Evolutionary conservation across 2,797 vertebrate species (phyloP).

Genomic region (Cossypha dichroa): DNA sequence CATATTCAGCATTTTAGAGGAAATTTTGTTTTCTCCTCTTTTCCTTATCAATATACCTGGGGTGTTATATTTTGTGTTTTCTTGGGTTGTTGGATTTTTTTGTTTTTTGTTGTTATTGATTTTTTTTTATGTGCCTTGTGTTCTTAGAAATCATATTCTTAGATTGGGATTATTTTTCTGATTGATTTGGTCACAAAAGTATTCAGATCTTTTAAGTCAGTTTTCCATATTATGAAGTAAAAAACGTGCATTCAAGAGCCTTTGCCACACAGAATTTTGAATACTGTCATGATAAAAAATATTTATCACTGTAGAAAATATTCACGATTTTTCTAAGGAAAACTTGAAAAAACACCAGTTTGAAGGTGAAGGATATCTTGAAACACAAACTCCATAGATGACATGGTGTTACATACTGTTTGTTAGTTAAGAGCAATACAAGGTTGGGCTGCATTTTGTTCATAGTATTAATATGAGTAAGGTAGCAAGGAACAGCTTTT

Average conservation of each 20-base stretch:
- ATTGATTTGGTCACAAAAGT: not conserved
- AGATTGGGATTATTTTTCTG: not conserved
- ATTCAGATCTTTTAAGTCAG: not conserved
- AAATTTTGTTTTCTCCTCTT: not conserved
- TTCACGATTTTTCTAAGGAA: not conserved
- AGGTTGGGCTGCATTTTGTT: not conserved
- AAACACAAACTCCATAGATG: not conserved
- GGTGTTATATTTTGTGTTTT: fast-evolving
- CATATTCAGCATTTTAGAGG: not conserved
- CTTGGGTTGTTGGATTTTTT: not conserved
- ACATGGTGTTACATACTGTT: not conserved
- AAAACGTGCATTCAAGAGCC: not conserved
- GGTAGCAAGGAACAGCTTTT: not conserved
- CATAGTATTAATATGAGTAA: not conserved
- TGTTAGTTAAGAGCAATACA: not conserved
- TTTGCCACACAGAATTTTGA: not conserved
- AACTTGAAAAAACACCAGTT: not conserved
- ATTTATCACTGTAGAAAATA: not conserved
- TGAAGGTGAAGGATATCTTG: not conserved
- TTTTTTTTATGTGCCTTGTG: not conserved
- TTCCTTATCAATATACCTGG: not conserved
- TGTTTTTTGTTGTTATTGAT: not conserved
- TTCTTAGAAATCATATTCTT: not conserved
- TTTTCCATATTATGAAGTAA: not conserved
- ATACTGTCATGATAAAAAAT: not conserved